These are phyloP conservation scores for Pyxicephalus adspersus DNA, from an alignment of 2,113 vertebrate species.

Conservation along the genomic window DNA sequence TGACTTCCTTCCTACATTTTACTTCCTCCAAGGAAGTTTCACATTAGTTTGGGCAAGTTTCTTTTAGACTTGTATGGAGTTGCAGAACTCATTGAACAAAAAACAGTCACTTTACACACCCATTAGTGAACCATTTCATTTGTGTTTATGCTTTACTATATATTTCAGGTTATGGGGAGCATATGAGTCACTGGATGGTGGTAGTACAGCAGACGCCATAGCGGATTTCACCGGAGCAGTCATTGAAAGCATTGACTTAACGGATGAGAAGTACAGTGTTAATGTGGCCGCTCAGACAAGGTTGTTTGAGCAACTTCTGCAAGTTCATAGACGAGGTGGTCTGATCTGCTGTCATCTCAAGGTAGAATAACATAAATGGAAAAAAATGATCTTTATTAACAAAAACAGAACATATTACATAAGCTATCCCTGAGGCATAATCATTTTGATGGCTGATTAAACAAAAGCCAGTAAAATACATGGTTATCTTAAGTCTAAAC, in stretches of 20 bases:
- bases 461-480: no score
- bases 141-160: no score
- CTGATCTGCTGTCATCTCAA: conserved; percentile 89
- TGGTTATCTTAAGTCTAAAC: no score
- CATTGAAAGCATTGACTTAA: conserved; percentile 81
- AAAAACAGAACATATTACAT: no score
- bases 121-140: background rate
- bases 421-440: no score
- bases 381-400: no score
- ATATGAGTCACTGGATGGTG: conserved; percentile 90
- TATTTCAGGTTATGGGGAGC: conserved; percentile 81
- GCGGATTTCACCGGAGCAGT: conserved; percentile 94
- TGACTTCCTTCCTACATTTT: background rate
- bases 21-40: background rate
- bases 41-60: no score
- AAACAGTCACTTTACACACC: background rate
- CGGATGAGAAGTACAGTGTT: conserved; percentile 71
- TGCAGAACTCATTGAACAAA: background rate
- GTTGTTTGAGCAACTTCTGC: conserved; percentile 84
- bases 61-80: no score
- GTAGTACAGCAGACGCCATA: conserved; percentile 89
- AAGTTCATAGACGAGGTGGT: conserved; percentile 81
- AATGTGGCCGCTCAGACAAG: conserved; percentile 77
- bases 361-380: conserved; percentile 64
- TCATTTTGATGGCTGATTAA: no score